phyloP scores from a whole-genome alignment of 2,797 vertebrate species.

The Malurus leucopterus region DNA sequence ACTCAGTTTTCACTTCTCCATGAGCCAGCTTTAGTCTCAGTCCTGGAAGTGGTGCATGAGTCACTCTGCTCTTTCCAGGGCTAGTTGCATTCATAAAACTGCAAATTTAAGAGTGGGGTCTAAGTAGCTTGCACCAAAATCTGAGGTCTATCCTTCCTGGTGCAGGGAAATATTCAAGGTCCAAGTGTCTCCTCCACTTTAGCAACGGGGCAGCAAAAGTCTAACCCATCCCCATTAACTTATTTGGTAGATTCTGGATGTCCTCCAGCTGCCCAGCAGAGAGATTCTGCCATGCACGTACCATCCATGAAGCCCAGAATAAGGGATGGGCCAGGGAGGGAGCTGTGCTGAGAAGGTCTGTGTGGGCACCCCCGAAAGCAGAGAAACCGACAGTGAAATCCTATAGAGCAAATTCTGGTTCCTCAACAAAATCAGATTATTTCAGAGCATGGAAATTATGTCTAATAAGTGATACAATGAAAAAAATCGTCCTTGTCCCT shows the following conservation, averaged over 20 bases:
- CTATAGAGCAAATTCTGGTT: background rate
- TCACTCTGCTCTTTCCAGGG: background rate
- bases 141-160: background rate
- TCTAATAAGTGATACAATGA: background rate
- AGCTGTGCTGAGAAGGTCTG: background rate
- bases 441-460: background rate
- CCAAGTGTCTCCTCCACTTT: background rate
- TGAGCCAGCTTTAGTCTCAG: background rate
- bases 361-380: fast-evolving
- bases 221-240: background rate
- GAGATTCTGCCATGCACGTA: background rate
- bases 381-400: background rate
- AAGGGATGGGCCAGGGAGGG: background rate
- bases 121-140: background rate
- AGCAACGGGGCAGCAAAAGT: background rate
- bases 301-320: background rate
- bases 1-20: conserved; percentile 1
- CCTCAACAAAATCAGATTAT: background rate
- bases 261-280: background rate
- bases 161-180: background rate
- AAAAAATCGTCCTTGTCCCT: background rate
- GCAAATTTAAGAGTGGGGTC: background rate
- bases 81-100: background rate
- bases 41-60: background rate
- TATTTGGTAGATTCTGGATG: background rate